Conservation (phyloP, 2,113 vertebrate species). For the human region DNA sequence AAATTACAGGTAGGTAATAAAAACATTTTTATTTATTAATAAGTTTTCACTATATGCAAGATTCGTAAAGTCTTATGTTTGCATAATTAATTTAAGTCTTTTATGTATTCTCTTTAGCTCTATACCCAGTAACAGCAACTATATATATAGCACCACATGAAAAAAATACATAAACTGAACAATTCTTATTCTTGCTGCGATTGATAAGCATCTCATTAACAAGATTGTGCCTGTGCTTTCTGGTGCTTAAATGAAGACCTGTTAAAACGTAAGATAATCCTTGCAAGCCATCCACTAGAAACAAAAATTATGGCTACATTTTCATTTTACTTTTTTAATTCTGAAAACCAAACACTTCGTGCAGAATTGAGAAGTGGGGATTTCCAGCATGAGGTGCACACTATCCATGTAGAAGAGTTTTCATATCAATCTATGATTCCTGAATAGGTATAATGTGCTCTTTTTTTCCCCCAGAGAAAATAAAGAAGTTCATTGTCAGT, state of each 20-base stretch:
- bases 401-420: neutral
- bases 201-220: neutral
- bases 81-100: neutral
- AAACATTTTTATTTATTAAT: neutral
- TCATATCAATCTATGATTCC: neutral
- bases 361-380: conserved; percentile 53
- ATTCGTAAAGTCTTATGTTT: neutral
- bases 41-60: neutral
- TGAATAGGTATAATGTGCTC: neutral
- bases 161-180: neutral
- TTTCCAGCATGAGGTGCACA: conserved; percentile 54
- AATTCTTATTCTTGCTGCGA: neutral
- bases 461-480: neutral
- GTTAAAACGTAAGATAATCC: conserved; percentile 4
- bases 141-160: neutral
- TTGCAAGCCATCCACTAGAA: conserved; percentile 4
- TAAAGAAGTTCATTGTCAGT: neutral
- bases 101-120: neutral
- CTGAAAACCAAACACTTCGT: conserved; percentile 32
- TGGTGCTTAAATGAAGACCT: neutral
- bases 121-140: neutral
- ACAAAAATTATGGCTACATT: conserved; percentile 15
- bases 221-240: neutral
- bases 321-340: conserved; percentile 55
- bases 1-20: neutral